phyloP scores from a whole-genome alignment of 2,113 vertebrate species.

The Maccullochella peelii region DNA sequence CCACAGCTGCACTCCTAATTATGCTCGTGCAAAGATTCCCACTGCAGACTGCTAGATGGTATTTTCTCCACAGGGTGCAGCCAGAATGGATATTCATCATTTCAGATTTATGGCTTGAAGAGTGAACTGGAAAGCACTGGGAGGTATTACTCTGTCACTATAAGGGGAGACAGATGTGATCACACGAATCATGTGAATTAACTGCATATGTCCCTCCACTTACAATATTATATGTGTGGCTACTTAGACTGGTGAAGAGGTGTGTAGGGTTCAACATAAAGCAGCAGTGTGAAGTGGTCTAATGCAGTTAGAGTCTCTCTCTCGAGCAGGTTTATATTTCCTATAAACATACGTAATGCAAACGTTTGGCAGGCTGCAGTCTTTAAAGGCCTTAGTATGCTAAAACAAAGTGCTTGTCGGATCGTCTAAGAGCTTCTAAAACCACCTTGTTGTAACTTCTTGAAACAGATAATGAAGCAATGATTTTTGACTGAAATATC shows the following conservation, averaged over 20 bases:
- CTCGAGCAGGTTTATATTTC: neutral
- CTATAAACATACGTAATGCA: neutral
- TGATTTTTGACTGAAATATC: too few relatives aligned
- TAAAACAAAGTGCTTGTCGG: neutral
- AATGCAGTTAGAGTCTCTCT: neutral
- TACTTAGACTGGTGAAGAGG: neutral
- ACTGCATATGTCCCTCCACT: neutral
- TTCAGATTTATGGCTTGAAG: slow-evolving; percentile 18
- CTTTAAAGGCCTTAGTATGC: neutral
- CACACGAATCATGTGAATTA: neutral
- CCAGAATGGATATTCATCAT: slow-evolving; percentile 19
- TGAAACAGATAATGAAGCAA: neutral
- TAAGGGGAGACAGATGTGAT: neutral
- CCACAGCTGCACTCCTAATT: slow-evolving; percentile 36
- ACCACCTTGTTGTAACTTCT: neutral
- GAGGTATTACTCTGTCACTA: slow-evolving; percentile 1
- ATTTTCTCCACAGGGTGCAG: slow-evolving; percentile 25
- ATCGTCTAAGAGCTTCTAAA: neutral
- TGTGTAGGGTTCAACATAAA: neutral
- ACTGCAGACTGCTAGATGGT: slow-evolving; percentile 10
- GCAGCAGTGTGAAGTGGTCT: neutral
- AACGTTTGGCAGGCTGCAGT: neutral
- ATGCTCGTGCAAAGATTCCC: slow-evolving; percentile 15
- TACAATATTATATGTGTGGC: neutral
- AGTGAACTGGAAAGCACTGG: slow-evolving; percentile 10